Conservation (phyloP, 1,140 invertebrate species). For the Alviniconcha marisindica region DNA sequence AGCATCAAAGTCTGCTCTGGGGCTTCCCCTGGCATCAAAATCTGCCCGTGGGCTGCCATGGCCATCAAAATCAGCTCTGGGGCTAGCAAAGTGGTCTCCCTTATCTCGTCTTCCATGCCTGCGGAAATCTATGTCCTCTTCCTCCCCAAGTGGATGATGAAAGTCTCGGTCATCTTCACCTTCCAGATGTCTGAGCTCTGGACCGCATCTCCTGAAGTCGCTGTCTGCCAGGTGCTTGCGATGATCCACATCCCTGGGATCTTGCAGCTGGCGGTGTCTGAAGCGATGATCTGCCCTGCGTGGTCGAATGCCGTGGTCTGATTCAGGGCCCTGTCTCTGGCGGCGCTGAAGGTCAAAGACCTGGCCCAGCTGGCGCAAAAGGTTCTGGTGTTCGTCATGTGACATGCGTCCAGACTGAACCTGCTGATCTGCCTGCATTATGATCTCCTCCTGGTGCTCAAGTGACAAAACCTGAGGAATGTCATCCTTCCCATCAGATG, state of each 20-base stretch:
- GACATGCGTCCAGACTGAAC: constrained; percentile 85
- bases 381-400: constrained; percentile 85
- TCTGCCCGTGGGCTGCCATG: constrained; percentile 32
- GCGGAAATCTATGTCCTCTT: constrained; percentile 30
- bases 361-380: constrained; percentile 84
- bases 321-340: constrained; percentile 27
- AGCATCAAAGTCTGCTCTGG: constrained; percentile 28
- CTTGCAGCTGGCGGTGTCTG: constrained; percentile 20
- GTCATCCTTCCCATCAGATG: constrained; percentile 3
- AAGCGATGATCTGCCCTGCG: constrained; percentile 23
- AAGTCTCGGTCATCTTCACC: constrained; percentile 13
- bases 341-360: constrained; percentile 86
- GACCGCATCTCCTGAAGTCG: constrained; percentile 30
- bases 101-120: constrained; percentile 19
- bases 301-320: neutral
- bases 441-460: constrained; percentile 82
- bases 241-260: constrained; percentile 27
- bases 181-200: neutral
- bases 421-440: constrained; percentile 89
- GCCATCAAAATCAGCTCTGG: constrained; percentile 23
- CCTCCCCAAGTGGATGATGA: neutral
- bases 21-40: constrained; percentile 35
- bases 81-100: neutral
- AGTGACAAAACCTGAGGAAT: constrained; percentile 54
- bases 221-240: constrained; percentile 7